Base-by-base conservation (phyloP, 2,113 vertebrate species). In the Turdus rufiventris region DNA sequence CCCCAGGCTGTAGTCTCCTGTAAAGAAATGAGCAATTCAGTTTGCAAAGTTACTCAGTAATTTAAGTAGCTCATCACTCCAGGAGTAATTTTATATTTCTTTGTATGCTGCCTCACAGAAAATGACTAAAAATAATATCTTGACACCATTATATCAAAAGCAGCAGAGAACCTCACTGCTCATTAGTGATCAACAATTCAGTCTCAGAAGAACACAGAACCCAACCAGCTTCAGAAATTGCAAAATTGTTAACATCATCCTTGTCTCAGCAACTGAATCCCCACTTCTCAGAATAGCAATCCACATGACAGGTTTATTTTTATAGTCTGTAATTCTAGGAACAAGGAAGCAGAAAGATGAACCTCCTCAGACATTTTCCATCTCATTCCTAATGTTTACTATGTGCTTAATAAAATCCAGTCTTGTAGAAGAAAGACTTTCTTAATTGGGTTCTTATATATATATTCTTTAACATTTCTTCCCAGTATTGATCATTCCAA, bases 251-350 rank as follows among this genome's bases (percentile, higher is more conserved):
- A 79, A 70, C 73, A 81, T 83, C 66, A 26, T 91, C 95, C 77
- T 65, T 93, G 93, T 91, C 94, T 95, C 86, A 67, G 90, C 89
- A 93, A 81, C 94, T 91, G 82, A 96, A 93, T 94, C 73, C 85
- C 90, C 83, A 89, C 85, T 82, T 65, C 93, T 96, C 66, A 76
- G 88, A 96, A 95, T 89, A 93, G 89, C 94, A 94, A 89, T 90
- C 93, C 95, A 93, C 85, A 79, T 93, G 93, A 94, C 91, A 95
- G 91, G 94, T 96, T 96, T 97, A 96, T 97, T 96, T 96, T 95
- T 97, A 62, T 40, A 96, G 89, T 70, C 94, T 94, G 90, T 88
- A 95, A 96, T 96, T 96, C 92, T 93, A 91, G 88, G 83, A 96
- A 95, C 83, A 63, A 91, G 75, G 65, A 92, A 91, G 92, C 83